phyloP scores from a whole-genome alignment of 2,888 invertebrate species.

The Thymelicus sylvestris region DNA sequence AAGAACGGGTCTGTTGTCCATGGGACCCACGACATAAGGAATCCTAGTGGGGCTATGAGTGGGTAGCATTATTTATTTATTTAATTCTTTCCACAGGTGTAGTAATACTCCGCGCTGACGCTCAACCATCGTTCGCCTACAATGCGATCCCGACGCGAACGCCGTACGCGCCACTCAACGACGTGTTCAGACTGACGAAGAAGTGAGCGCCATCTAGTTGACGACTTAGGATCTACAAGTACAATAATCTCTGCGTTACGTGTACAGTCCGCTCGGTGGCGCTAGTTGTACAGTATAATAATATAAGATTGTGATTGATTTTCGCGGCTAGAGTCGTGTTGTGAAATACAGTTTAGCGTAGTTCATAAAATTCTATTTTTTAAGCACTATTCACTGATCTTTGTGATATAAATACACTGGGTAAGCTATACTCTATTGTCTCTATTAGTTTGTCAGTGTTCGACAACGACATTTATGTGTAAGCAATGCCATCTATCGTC shows the following conservation, averaged over 20 bases:
- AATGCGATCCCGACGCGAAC: slow-evolving; percentile 77
- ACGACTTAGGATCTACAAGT: slow-evolving; percentile 58
- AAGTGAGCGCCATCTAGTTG: slow-evolving; percentile 60
- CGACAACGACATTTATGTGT: neutral
- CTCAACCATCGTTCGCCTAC: slow-evolving; percentile 84
- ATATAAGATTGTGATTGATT: slow-evolving; percentile 33
- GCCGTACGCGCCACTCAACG: slow-evolving; percentile 78
- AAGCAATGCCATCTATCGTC: neutral
- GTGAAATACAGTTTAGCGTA: slow-evolving; percentile 24
- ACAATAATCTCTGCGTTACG: slow-evolving; percentile 51
- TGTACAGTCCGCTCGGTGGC: slow-evolving; percentile 32
- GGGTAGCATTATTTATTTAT: too few species aligned
- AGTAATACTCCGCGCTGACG: slow-evolving; percentile 92
- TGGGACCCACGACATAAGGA: too few species aligned
- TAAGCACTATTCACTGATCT: slow-evolving; percentile 23
- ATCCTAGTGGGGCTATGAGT: too few species aligned
- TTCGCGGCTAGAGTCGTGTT: slow-evolving; percentile 14
- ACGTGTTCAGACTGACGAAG: slow-evolving; percentile 74
- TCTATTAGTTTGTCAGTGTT: too few species aligned
- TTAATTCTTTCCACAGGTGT: slow-evolving; percentile 81
- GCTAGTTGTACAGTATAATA: slow-evolving; percentile 37
- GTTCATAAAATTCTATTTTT: slow-evolving; percentile 26
- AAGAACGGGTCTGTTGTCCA: too few species aligned
- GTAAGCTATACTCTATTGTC: too few species aligned
- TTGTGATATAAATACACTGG: neutral